Base-by-base conservation (phyloP, 2,113 vertebrate genomes). In the Neopipo cinnamomea region DNA sequence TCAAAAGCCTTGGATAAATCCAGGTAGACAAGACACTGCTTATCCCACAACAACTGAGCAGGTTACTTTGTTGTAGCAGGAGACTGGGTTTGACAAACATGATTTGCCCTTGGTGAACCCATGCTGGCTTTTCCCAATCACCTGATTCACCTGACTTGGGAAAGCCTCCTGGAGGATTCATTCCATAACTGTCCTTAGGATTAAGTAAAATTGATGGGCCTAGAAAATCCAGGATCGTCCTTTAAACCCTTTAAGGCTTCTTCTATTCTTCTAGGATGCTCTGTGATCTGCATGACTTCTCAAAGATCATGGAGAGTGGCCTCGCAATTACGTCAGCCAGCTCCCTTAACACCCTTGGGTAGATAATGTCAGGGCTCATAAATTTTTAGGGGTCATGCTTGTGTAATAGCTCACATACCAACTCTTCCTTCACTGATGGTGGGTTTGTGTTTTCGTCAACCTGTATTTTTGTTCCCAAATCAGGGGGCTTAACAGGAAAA, bases 71-170 rank as follows among this genome's bases (percentile, higher is more conserved):
- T 23, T 42, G 18, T 31, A 62, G 62, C 2, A 55, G 25, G 25
- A 39, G 4, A 9, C 9, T 0, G 1, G 5, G 18, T 42, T 42
- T 47, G 12, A 37, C 12, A 56, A 76, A 22, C 4, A 31, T 1
- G 0, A 47, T 62, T 47, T 55, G 11, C 18, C 17, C 25, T 27
- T 62, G 31, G 9, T 77, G 27, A 42, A 28, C 27, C 25, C 28
- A 1, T 19, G 9, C 21, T 55, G 47, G 6, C 5, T 90, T 62
- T 49, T 70, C 14, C n/a, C n/a, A 70, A 6, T 35, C 31, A 8
- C 7, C 12, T 49, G 12, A 19, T 63, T 35, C 41, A 42, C 28
- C 12, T 62, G 25, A 35, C 25, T 62, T 47, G 28, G 25, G 25
- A 70, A n/a, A 55, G 12, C 8, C 27, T 25, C 41, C 35, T 62